Evolutionary conservation across 2,113 vertebrate genomes (phyloP).

Genomic region (Cygnus buccinator): DNA sequence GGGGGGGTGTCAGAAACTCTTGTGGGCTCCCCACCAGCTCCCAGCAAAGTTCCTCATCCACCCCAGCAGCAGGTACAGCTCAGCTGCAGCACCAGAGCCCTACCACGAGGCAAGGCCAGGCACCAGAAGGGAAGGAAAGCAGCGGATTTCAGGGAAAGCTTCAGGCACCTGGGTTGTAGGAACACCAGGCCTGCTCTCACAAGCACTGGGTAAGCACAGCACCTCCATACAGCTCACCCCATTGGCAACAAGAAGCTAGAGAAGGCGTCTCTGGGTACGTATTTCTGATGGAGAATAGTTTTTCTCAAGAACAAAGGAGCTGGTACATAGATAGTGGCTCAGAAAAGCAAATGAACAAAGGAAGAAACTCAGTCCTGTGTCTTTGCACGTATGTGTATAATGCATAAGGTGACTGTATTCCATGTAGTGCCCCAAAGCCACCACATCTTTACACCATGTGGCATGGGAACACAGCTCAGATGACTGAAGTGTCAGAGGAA

Average conservation of each 20-base stretch:
- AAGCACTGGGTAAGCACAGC: background rate
- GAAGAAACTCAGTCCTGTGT: background rate
- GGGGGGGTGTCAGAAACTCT: background rate
- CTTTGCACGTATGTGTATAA: background rate
- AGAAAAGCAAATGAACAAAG: background rate
- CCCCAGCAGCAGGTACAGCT: background rate
- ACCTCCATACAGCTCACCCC: background rate
- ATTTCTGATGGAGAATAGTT: background rate
- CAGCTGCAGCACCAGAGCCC: background rate
- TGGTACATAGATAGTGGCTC: background rate
- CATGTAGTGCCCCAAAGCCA: accelerated
- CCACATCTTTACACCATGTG: accelerated
- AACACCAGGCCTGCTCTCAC: background rate
- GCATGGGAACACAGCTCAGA: background rate
- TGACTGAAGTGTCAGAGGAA: accelerated
- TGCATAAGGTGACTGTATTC: background rate
- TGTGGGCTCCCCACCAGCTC: background rate
- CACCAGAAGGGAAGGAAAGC: background rate
- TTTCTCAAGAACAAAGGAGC: background rate
- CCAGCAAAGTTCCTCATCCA: background rate
- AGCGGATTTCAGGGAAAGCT: background rate
- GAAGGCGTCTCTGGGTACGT: background rate
- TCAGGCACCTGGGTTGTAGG: accelerated
- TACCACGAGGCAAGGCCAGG: background rate
- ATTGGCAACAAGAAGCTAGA: too few species aligned